Evolutionary conservation across 1,140 invertebrate species (phyloP).

Genomic region (Magallana gigas): DNA sequence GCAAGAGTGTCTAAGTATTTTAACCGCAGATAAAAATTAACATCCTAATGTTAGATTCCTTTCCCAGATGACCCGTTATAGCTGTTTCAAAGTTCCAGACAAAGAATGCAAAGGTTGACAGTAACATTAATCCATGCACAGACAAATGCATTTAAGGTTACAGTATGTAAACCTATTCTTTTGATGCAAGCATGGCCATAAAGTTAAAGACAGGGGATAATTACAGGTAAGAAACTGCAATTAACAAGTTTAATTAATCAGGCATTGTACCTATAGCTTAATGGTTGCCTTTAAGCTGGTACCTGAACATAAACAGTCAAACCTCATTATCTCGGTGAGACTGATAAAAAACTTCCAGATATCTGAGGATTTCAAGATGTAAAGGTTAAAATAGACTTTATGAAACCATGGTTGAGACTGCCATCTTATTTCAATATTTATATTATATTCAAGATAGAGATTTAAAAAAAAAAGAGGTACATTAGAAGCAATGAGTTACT

Average conservation of each 20-base stretch:
- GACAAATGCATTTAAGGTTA: not conserved
- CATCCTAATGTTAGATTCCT: not conserved
- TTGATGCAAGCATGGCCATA: not conserved
- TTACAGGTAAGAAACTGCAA: not conserved
- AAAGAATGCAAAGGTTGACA: conserved; percentile 27
- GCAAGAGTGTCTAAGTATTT: not conserved
- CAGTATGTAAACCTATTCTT: not conserved
- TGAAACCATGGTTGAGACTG: too few relatives aligned
- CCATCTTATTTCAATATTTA: too few relatives aligned
- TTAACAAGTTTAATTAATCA: not conserved
- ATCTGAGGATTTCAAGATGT: too few relatives aligned
- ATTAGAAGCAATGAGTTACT: too few relatives aligned
- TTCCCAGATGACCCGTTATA: not conserved
- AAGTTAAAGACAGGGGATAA: not conserved
- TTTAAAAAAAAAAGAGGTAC: too few relatives aligned
- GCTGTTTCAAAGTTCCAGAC: not conserved
- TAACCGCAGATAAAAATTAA: too few relatives aligned
- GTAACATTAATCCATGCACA: not conserved
- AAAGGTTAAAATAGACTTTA: too few relatives aligned
- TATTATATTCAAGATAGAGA: too few relatives aligned
- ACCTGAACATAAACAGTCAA: too few relatives aligned
- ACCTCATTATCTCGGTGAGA: too few relatives aligned
- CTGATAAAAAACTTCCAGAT: too few relatives aligned
- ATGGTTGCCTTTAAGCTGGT: not conserved
- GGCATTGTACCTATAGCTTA: not conserved